These are phyloP conservation scores for Caenorhabditis sp. DNA, from an alignment of 2,888 invertebrate genomes.

Conservation along the genomic window DNA sequence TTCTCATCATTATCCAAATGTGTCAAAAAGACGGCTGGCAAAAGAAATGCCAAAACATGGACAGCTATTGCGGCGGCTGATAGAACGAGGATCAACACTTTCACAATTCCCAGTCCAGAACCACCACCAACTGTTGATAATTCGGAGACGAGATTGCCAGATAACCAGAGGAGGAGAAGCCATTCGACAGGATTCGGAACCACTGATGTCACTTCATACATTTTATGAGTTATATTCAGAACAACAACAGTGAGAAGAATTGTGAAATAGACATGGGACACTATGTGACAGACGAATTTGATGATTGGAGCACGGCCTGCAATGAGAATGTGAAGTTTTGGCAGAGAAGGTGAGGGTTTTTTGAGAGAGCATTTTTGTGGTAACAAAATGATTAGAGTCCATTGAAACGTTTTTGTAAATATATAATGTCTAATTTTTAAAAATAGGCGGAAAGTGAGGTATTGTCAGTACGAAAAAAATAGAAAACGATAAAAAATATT, in stretches of 20 bases:
- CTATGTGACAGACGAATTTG: constrained; percentile 98
- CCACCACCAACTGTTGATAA: constrained; percentile 97
- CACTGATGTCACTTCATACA: constrained; percentile 64
- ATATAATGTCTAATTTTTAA: no score
- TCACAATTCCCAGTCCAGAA: constrained; percentile 74
- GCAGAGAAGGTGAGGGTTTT: no score
- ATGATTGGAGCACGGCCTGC: constrained; percentile 92
- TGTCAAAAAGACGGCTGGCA: constrained; percentile 63
- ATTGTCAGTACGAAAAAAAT: no score
- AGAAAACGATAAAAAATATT: no score
- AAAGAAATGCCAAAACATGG: constrained; percentile 68
- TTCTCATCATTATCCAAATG: constrained; percentile 69
- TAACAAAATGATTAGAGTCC: no score
- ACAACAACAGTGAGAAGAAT: constrained; percentile 79
- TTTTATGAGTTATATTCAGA: constrained; percentile 67
- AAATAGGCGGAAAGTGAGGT: no score
- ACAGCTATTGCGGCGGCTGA: constrained; percentile 68
- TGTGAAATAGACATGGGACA: constrained; percentile 97
- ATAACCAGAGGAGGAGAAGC: constrained; percentile 68
- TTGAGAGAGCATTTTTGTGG: no score
- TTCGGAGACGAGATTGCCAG: constrained; percentile 82
- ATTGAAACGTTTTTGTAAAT: no score
- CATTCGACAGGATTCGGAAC: constrained; percentile 68
- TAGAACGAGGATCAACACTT: constrained; percentile 65
- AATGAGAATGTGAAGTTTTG: no score